Evolutionary conservation across 2,113 vertebrate species (phyloP).

Genomic region (Apaloderma vittatum): DNA sequence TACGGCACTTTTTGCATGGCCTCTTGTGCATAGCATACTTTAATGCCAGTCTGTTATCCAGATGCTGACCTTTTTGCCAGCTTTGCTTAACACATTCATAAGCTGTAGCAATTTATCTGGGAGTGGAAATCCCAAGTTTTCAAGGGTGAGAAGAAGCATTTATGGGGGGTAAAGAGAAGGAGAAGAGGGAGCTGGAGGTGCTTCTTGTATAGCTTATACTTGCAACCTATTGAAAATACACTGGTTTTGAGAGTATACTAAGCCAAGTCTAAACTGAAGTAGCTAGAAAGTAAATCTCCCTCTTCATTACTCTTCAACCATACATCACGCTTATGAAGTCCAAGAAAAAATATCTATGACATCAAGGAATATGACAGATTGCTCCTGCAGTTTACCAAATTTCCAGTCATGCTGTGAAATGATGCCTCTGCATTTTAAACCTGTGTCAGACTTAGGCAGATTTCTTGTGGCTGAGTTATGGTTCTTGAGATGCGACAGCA

Average conservation of each 20-base stretch:
- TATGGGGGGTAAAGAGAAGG: background rate
- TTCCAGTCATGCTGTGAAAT: background rate
- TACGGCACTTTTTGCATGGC: background rate
- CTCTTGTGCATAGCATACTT: background rate
- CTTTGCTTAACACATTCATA: background rate
- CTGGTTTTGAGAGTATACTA: background rate
- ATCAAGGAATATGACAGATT: constrained; percentile 4
- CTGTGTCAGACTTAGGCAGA: background rate
- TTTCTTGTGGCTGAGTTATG: background rate
- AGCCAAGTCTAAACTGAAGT: background rate
- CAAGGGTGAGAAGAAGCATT: background rate
- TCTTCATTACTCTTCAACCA: background rate
- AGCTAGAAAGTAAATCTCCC: background rate
- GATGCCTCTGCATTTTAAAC: background rate
- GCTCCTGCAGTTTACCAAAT: background rate
- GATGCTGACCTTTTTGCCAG: background rate
- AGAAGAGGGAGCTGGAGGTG: background rate
- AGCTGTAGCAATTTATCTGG: background rate
- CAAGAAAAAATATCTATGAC: background rate
- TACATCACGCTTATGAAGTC: background rate
- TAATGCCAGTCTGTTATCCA: background rate
- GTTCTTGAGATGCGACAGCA: background rate
- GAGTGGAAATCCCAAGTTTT: background rate
- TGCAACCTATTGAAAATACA: background rate
- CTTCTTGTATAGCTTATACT: background rate